Evolutionary conservation across 1,140 invertebrate species (phyloP).

Genomic region (Microplitis mediator): DNA sequence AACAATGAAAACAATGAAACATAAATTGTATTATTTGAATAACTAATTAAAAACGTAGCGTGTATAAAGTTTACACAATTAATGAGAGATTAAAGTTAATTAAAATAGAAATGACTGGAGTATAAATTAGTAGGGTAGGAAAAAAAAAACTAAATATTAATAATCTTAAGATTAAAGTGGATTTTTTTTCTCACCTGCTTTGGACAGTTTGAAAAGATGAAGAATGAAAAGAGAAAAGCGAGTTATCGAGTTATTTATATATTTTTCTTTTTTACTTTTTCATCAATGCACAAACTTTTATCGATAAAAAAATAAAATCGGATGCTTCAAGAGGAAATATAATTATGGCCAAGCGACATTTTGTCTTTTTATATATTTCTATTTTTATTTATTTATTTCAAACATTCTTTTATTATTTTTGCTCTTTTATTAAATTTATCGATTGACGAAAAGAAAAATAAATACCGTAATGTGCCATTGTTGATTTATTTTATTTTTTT

Average conservation of each 20-base stretch:
- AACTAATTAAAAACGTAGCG: too few species aligned
- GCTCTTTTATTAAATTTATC: not conserved
- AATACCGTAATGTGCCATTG: too few species aligned
- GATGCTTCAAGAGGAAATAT: conserved; percentile 1
- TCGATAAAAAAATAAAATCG: not conserved
- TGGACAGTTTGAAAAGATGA: not conserved
- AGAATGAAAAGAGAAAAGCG: not conserved
- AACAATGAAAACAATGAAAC: too few species aligned
- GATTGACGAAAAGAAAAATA: not conserved
- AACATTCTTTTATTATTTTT: not conserved
- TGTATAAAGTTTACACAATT: too few species aligned
- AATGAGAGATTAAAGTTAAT: too few species aligned
- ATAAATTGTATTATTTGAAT: too few species aligned
- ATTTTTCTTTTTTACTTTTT: not conserved
- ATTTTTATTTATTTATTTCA: not conserved
- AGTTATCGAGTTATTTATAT: not conserved
- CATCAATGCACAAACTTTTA: not conserved
- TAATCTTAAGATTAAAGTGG: not conserved
- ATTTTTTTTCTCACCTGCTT: not conserved
- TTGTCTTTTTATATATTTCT: not conserved
- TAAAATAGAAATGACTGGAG: too few species aligned
- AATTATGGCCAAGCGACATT: conserved; percentile 1
- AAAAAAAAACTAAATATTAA: not conserved
- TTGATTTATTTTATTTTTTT: too few species aligned
- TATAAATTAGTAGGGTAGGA: not conserved